phyloP scores from a whole-genome alignment of 1,140 invertebrate genomes.

The Acromyrmex charruanus region DNA sequence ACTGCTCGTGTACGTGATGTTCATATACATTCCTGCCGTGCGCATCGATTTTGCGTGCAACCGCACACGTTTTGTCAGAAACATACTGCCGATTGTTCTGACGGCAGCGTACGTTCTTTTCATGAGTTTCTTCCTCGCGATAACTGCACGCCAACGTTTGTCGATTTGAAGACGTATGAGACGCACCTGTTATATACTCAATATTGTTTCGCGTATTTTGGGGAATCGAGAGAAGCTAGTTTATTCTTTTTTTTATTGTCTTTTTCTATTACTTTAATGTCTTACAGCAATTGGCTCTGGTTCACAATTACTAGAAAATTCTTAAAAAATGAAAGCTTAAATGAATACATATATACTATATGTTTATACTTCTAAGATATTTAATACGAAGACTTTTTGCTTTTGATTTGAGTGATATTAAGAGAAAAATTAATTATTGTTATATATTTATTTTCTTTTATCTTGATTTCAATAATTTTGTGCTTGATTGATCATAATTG shows the following conservation, averaged over 20 bases:
- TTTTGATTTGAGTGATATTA: not conserved
- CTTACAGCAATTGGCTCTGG: not conserved
- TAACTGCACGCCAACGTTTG: constrained; percentile 15
- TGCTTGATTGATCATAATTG: not conserved
- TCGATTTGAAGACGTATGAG: constrained; percentile 18
- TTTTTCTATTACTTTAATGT: not conserved
- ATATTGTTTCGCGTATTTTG: not conserved
- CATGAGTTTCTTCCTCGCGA: constrained; percentile 58
- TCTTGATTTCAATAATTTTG: not conserved
- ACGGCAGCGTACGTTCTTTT: constrained; percentile 50
- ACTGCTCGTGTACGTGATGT: constrained; percentile 14
- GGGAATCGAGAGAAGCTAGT: not conserved
- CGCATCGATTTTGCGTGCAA: constrained; percentile 17
- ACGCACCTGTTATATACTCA: not conserved
- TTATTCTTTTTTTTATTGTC: not conserved
- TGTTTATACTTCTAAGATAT: not conserved
- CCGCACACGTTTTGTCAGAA: not conserved
- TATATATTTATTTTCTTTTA: not conserved
- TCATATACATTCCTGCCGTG: not conserved
- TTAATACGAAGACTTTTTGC: not conserved
- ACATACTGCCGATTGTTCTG: constrained; percentile 62
- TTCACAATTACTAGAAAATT: not conserved
- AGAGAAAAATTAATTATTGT: not conserved
- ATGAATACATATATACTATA: not conserved
- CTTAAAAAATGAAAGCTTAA: not conserved